Base-by-base conservation (phyloP, 1,140 invertebrate species). In the Drosophila guanche region DNA sequence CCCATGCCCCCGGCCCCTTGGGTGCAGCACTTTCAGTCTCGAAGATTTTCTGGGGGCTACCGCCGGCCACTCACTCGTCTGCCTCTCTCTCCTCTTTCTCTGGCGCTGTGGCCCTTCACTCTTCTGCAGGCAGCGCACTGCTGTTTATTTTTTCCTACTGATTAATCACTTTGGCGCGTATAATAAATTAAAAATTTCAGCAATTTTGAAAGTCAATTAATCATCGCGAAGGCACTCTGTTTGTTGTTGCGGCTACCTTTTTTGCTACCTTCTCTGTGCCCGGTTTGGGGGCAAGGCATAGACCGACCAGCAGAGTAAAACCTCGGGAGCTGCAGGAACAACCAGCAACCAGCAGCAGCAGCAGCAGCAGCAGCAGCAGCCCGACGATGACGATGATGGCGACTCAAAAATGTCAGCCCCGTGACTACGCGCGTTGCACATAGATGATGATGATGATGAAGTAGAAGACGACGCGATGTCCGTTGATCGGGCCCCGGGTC, bases 141-240 rank as follows among this genome's bases (percentile, higher is more conserved):
- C 54, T 75, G 52, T 48, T 67, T 75, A 54, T 67, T 68, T 86
- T 78, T 68, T 73, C 65, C 72, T 74, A 80, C 78, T 90, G 88
- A 90, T 90, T 90, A 90, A 90, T 90, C 88, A 90, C 88, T 88
- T 84, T 80, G 74, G 83, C 81, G 88, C 79, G 89, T 84, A 90
- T 90, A 90, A 90, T 90, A 90, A 90, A 90, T 90, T 90, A 90
- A 90, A 89, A 90, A 90, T 90, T 90, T 90, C 88, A 90, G 88
- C 88, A 88, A 90, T 90, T 90, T 90, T 90, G 88, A 90, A 89
- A 90, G 88, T 90, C 88, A 90, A 90, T 90, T 90, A 90, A 90
- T 90, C 88, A 90, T 90, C 75, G 77, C 52, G 72, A 77, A 74
- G 76, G 70, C 68, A 75, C 63, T 70, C 57, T 67, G 62, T 65